Base-by-base conservation (phyloP, 2,113 vertebrate genomes). In the Paradoxurus hermaphroditus region DNA sequence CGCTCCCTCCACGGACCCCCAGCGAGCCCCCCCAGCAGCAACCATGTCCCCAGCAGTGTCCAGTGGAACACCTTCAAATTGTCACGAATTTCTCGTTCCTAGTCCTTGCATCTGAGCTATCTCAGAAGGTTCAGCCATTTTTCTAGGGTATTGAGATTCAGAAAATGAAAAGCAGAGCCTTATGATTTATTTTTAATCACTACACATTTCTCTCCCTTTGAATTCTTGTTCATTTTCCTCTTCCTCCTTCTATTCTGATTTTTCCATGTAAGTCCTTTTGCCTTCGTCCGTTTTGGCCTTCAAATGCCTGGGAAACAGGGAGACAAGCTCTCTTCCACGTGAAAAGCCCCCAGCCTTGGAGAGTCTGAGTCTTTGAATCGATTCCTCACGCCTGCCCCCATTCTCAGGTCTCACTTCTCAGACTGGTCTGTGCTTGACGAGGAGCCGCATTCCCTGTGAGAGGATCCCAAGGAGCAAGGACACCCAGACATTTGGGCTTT, bases 261-360 rank as follows among this genome's bases (percentile, higher is more conserved):
- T 79, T n/a, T 62, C 13, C 16, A 16, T 12, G 3, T 14, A 36
- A 53, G 39, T 81, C 7, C 14, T 36, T 82, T 70, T 15, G 11
- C 59, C 72, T 78, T n/a, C 39, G 25, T 89, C 59, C 51, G 4
- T n/a, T 39, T 70, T 79, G 67, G 27, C 70, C 49, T 92, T 95
- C 53, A 23, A 3, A 68, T 23, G 34, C 65, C 59, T 27, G 49
- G 5, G 51, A 59, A 94, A 70, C 53, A 2, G 10, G 63, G 18
- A 82, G 65, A 46, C 25, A 25, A 14, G 13, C 82, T 70, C 95
- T 27, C 44, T 44, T 59, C 23, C n/a, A 23, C 41, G 15, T 46
- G 34, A 79, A 56, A 46, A 88, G 36, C 23, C 72, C 27, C 0
- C 2, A 44, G 31, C 63, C 92, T 65, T 18, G 77, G 56, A 63